Percentiles rank a stretch among this genome's conserved stretches.
Conservation (phyloP, 2,797 vertebrate genomes). For the Halcyon smyrnensis region DNA sequence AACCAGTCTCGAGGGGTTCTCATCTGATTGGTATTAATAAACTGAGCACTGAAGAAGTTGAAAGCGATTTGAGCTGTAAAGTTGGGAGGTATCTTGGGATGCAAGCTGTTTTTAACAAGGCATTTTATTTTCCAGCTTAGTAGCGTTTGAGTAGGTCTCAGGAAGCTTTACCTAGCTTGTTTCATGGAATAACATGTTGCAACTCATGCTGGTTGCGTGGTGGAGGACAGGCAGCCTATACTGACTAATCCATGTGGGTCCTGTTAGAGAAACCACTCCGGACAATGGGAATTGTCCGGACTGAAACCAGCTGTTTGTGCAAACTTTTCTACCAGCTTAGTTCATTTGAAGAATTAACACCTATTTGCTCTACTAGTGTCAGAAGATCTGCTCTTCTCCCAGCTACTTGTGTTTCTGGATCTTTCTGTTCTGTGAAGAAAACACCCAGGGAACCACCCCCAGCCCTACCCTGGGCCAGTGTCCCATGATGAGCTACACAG, state of each 20-base stretch:
- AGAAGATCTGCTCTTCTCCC: neutral
- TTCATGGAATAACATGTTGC: neutral
- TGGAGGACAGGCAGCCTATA: neutral
- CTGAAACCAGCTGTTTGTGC: neutral
- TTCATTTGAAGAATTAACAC: neutral
- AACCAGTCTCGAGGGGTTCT: neutral
- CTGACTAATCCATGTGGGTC: neutral
- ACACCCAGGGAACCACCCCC: neutral
- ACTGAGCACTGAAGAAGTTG: neutral
- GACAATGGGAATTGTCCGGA: neutral
- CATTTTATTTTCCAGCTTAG: neutral
- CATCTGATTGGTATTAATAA: neutral
- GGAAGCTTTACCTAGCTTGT: constrained; percentile 34
- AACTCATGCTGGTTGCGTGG: neutral
- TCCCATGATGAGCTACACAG: accelerated
- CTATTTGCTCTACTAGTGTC: neutral
- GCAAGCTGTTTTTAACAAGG: neutral
- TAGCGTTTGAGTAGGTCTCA: constrained; percentile 34
- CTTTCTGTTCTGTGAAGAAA: neutral
- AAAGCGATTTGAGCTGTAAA: neutral
- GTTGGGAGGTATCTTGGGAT: neutral
- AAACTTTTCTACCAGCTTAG: neutral
- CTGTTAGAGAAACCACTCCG: neutral
- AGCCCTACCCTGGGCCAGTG: neutral
- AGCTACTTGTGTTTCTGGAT: neutral